phyloP scores from a whole-genome alignment of 2,888 invertebrate genomes.

The Nymphalis urticae region DNA sequence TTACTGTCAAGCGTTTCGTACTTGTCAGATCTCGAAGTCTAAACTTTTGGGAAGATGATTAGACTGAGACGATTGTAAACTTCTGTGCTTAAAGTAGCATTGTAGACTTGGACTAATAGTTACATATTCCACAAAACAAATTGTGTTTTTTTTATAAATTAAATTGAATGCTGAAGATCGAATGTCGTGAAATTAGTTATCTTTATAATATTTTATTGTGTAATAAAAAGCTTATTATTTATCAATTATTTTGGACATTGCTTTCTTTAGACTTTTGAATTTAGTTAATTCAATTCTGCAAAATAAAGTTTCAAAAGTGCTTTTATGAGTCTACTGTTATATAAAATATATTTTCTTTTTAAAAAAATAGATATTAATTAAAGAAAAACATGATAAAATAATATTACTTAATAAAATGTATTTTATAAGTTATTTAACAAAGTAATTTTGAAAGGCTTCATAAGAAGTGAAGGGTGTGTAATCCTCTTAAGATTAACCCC shows the following conservation, averaged over 20 bases:
- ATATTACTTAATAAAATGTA: not conserved
- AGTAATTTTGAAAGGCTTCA: conserved; percentile 11
- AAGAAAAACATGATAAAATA: too few species aligned
- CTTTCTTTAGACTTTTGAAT: too few species aligned
- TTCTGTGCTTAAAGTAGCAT: conserved; percentile 25
- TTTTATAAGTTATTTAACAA: conserved; percentile 14
- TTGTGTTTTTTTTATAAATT: not conserved
- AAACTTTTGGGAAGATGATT: conserved; percentile 27
- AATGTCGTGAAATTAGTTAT: too few species aligned
- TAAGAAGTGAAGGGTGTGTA: conserved; percentile 4
- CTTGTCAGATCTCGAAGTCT: conserved; percentile 26
- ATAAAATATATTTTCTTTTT: too few species aligned
- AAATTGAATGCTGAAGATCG: not conserved
- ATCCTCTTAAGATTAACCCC: conserved; percentile 17
- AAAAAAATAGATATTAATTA: too few species aligned
- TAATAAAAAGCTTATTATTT: too few species aligned
- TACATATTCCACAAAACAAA: not conserved
- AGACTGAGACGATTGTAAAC: conserved; percentile 23
- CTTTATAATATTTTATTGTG: too few species aligned
- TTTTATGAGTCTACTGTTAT: too few species aligned
- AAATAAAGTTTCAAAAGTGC: too few species aligned
- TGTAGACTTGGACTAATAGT: conserved; percentile 15
- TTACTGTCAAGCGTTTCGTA: conserved; percentile 28
- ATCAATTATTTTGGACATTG: too few species aligned
- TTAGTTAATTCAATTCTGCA: too few species aligned